Base-by-base conservation (phyloP, 2,113 vertebrate species). In the Rostratula benghalensis region DNA sequence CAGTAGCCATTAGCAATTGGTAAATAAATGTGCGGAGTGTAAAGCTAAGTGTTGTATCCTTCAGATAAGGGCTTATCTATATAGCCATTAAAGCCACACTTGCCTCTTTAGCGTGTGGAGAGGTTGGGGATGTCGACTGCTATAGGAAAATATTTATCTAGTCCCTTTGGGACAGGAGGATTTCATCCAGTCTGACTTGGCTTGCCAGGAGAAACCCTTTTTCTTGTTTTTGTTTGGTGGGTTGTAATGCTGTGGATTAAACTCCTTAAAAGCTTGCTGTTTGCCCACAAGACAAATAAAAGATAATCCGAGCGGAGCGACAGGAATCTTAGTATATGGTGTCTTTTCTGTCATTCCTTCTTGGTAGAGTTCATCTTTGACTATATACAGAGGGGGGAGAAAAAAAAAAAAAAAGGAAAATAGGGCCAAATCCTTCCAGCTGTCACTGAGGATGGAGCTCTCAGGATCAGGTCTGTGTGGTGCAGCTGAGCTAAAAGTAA, bases 21-120 rank as follows among this genome's bases (percentile, higher is more conserved):
- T n/a, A 51, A 90, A 56, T 20, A 9, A 83, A 69, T 22, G 88
- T 61, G 82, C 21, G 6, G 82, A 24, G 79, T 61, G 51, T 73
- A 48, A 92, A 93, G 73, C n/a, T 39, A 43, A 84, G 88, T 85
- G 79, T 50, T 19, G 31, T 12, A 22, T 67, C 92, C 70, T 89
- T 83, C 77, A 94, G 95, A 95, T 96, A 97, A 94, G 83, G 17
- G 79, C 48, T 96, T 97, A 97, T 96, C 96, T 96, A 6, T 25
- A 43, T 11, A 8, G 54, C 50, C 87, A 46, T 53, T 90, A 93
- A 89, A 83, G 15, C 69, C 80, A 33, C 93, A 6, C 69, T 74
- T 25, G 48, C 67, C 76, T 82, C 83, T 57, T 81, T 2, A 78
- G 63, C 50, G 0, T 2, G 3, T 7, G 30, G 81, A 77, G 56